A percentile compares a stretch with the other conserved stretches of the same genome.
phyloP scores from a whole-genome alignment of 1,140 invertebrate species.

The Stenopsyche tienmushanensis region DNA sequence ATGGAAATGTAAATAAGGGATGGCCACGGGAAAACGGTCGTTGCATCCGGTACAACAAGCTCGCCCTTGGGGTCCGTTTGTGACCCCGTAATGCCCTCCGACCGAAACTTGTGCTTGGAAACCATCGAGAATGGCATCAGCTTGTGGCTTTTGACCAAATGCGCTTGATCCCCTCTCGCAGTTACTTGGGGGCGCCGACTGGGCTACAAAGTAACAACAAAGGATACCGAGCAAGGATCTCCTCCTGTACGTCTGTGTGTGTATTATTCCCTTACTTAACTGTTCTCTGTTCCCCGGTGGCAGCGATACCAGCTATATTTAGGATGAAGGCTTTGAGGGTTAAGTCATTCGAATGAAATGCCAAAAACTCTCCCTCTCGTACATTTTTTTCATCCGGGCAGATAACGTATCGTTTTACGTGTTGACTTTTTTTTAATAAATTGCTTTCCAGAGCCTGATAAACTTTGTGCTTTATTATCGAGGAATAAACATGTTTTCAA shows the following conservation, averaged over 20 bases:
- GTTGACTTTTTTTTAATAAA: too few species aligned
- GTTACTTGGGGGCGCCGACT: neutral
- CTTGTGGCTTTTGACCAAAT: constrained; percentile 35
- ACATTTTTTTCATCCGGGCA: constrained; percentile 6
- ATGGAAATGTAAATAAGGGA: constrained; percentile 40
- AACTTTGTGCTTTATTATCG: too few species aligned
- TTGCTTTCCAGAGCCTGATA: too few species aligned
- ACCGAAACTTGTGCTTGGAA: constrained; percentile 12
- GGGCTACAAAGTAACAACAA: neutral
- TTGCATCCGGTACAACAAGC: too few species aligned
- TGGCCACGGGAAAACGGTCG: neutral
- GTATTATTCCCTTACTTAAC: neutral
- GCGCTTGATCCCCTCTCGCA: constrained; percentile 18
- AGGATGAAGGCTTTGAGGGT: neutral
- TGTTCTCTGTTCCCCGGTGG: neutral
- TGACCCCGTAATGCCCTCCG: neutral
- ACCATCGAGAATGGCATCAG: constrained; percentile 20
- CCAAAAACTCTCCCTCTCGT: neutral
- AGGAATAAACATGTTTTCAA: too few species aligned
- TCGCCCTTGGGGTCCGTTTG: neutral
- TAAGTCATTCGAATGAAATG: constrained; percentile 12
- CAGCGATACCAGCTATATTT: neutral
- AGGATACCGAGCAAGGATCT: too few species aligned
- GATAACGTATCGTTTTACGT: too few species aligned
- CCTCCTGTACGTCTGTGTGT: neutral